Conservation (phyloP, 2,888 invertebrate species). For the Drymonia ruficornis region DNA sequence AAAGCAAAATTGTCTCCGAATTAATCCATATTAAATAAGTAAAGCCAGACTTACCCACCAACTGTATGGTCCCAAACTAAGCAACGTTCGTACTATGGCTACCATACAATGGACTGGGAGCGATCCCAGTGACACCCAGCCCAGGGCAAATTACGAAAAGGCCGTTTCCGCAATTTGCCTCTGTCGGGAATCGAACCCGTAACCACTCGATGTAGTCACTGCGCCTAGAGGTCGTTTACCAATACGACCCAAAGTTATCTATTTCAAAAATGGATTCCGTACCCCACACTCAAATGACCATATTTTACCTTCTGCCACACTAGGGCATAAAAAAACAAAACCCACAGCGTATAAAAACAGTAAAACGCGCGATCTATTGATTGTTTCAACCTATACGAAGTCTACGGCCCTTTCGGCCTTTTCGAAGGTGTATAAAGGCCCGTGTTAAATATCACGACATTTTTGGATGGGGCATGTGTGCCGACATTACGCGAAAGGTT, state of each 20-base stretch:
- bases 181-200: too few relatives aligned
- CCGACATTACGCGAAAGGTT: constrained; percentile 38
- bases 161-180: too few relatives aligned
- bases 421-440: neutral
- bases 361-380: constrained; percentile 25
- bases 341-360: neutral
- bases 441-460: constrained; percentile 37
- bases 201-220: too few relatives aligned
- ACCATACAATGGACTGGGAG: too few relatives aligned
- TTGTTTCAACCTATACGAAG: constrained; percentile 23
- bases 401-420: neutral
- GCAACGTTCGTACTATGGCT: too few relatives aligned
- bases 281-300: neutral
- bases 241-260: neutral
- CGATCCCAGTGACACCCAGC: too few relatives aligned
- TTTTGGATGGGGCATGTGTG: constrained; percentile 34
- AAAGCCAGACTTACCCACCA: too few relatives aligned
- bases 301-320: neutral
- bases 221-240: too few relatives aligned
- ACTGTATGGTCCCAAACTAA: too few relatives aligned
- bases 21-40: too few relatives aligned
- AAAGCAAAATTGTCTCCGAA: too few relatives aligned
- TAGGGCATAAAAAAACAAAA: neutral
- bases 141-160: too few relatives aligned
- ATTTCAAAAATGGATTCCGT: neutral